phyloP scores from a whole-genome alignment of 2,113 vertebrate genomes.

The Sisor rabdophorus region DNA sequence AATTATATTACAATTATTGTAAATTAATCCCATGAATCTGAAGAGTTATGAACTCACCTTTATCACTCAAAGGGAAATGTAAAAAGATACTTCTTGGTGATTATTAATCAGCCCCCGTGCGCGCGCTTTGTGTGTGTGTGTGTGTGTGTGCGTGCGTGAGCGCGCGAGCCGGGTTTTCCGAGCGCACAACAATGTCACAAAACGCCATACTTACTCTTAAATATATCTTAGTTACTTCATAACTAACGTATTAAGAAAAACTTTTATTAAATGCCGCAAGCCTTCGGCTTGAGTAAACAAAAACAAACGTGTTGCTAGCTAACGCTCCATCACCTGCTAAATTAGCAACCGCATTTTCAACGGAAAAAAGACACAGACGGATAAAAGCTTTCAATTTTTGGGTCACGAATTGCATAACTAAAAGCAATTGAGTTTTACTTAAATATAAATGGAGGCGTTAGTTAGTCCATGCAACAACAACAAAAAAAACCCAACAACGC shows the following conservation, averaged over 20 bases:
- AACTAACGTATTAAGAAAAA: neutral
- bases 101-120: slow-evolving; percentile 39
- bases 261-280: neutral
- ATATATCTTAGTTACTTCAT: no score
- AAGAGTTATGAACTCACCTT: slow-evolving; percentile 33
- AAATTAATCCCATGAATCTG: no score
- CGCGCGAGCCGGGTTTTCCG: neutral
- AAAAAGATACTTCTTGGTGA: slow-evolving; percentile 12
- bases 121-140: neutral
- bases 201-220: neutral
- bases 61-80: neutral
- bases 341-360: slow-evolving; percentile 19
- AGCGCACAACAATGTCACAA: neutral
- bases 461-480: neutral
- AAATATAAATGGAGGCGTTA: slow-evolving; percentile 1
- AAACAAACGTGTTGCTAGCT: slow-evolving; percentile 15
- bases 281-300: neutral
- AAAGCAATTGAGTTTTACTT: neutral
- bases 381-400: neutral
- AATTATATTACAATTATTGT: neutral
- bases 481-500: no score
- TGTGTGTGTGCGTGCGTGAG: neutral
- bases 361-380: slow-evolving; percentile 2
- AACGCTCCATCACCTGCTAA: slow-evolving; percentile 38
- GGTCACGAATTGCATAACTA: neutral